Conservation (phyloP, 1,140 invertebrate genomes). For the Lycorma delicatula region DNA sequence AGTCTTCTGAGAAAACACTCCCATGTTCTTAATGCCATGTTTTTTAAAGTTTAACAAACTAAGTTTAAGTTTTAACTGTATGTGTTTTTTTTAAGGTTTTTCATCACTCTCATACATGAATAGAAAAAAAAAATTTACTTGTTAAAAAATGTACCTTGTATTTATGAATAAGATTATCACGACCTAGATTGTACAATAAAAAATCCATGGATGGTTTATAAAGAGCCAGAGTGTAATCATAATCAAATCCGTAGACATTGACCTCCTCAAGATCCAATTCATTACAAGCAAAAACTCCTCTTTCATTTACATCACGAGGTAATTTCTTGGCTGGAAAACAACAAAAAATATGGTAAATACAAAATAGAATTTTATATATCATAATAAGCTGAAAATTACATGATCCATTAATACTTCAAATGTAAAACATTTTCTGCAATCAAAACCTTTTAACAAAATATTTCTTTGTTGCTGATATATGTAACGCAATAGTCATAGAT, state of each 20-base stretch:
- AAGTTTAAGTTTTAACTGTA: background rate
- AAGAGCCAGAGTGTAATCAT: constrained; percentile 95
- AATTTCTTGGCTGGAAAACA: constrained; percentile 66
- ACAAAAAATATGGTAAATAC: too few relatives aligned
- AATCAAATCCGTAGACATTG: constrained; percentile 96
- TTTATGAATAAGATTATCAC: constrained; percentile 76
- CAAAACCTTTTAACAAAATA: too few relatives aligned
- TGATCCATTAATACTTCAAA: too few relatives aligned
- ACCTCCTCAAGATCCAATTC: constrained; percentile 86
- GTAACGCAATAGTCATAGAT: too few relatives aligned
- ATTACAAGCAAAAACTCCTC: constrained; percentile 94
- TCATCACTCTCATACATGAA: background rate
- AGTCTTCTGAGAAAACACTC: too few relatives aligned
- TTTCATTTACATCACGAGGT: constrained; percentile 72
- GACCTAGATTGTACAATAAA: constrained; percentile 85
- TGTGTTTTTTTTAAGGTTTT: too few relatives aligned
- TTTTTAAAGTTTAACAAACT: background rate
- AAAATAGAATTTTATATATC: too few relatives aligned
- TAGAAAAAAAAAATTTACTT: constrained; percentile 1
- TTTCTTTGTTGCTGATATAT: too few relatives aligned
- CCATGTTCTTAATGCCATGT: too few relatives aligned
- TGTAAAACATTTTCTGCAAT: too few relatives aligned
- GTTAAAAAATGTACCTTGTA: constrained; percentile 59
- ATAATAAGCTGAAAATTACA: too few relatives aligned
- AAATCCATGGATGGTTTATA: constrained; percentile 86